A percentile compares a stretch with the other conserved stretches of the same genome.
These are phyloP conservation scores for Cheilosia impressa DNA, from an alignment of 2,888 invertebrate genomes.

Conservation along the genomic window DNA sequence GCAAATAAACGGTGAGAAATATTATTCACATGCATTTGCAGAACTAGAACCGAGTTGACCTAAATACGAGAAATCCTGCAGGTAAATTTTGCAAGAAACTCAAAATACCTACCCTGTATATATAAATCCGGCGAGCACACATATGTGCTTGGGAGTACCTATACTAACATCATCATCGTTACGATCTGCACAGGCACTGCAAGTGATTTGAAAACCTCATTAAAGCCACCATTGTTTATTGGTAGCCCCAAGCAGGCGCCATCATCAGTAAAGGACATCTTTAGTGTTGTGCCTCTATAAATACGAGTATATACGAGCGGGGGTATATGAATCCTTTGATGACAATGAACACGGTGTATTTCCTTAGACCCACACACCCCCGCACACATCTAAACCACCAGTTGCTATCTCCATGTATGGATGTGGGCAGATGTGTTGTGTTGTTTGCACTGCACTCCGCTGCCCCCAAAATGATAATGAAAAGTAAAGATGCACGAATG, in stretches of 20 bases:
- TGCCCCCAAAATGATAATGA: constrained; percentile 66
- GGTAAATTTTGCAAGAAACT: constrained; percentile 29
- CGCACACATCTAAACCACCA: constrained; percentile 55
- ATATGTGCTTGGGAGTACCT: background rate
- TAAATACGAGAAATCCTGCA: constrained; percentile 54
- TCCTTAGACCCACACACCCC: background rate
- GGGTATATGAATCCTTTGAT: constrained; percentile 67
- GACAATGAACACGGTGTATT: constrained; percentile 57
- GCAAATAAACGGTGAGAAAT: background rate
- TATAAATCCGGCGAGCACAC: background rate
- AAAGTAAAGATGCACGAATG: constrained; percentile 68
- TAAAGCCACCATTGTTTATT: constrained; percentile 61
- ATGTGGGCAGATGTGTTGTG: background rate
- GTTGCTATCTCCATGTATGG: constrained; percentile 41
- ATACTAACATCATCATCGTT: constrained; percentile 18
- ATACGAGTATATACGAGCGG: constrained; percentile 48
- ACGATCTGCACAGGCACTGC: constrained; percentile 25
- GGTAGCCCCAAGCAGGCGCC: constrained; percentile 47
- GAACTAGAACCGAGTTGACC: constrained; percentile 38
- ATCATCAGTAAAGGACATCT: constrained; percentile 44
- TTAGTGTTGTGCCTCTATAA: constrained; percentile 46
- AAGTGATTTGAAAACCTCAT: constrained; percentile 64
- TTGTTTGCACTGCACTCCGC: constrained; percentile 42
- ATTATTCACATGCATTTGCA: constrained; percentile 20
- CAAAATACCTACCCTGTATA: background rate